Base-by-base conservation (phyloP, 2,888 invertebrate genomes). In the Alloscopus bannaensis region DNA sequence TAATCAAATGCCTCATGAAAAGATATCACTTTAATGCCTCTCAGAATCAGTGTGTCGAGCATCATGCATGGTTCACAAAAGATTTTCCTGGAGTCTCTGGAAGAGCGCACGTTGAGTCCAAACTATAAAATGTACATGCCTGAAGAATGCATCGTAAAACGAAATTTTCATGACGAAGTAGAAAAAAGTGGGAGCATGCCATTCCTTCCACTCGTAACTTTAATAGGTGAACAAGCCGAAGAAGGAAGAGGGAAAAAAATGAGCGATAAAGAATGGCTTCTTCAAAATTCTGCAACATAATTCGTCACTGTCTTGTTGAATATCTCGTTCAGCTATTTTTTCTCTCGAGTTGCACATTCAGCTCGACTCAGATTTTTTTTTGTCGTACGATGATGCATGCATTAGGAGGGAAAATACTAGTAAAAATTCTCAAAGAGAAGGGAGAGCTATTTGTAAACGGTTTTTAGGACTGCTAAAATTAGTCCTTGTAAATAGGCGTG, bases 251-350 rank as follows among this genome's bases (percentile, higher is more conserved):
- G 65, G 16, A 26, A 60, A 72, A 57, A 69, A 50, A 60, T 65
- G 65, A 47, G 28, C 45, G 65, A 65, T 45, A 65, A 65, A 65
- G 65, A 65, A 65, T 65, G 18, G 22, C 29, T 65, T 47, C 4
- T 65, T 65, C 47, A 68, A 20, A 68, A 24, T 77, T 77, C 62
- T 77, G 69, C 69, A 77, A 50, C 69, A 47, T 31, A 77, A 77
- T 77, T 69, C 76, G 76, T 77, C 76, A 77, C 76, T 77, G 76
- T 77, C 76, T 77, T 62, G 76, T 69, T 69, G 76, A 77, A 69
- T 77, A 69, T 62, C 62, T 77, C 59, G 31, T 59, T 75, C 66
- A 68, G 36, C 68, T 57, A 66, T 36, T n/a, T n/a, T n/a, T n/a
- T 62, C 59, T 69, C 24, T 20, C 52, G 6, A 52, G 24, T 2